Evolutionary conservation across 2,113 vertebrate species (phyloP).

Genomic region (Myotis yumanensis): DNA sequence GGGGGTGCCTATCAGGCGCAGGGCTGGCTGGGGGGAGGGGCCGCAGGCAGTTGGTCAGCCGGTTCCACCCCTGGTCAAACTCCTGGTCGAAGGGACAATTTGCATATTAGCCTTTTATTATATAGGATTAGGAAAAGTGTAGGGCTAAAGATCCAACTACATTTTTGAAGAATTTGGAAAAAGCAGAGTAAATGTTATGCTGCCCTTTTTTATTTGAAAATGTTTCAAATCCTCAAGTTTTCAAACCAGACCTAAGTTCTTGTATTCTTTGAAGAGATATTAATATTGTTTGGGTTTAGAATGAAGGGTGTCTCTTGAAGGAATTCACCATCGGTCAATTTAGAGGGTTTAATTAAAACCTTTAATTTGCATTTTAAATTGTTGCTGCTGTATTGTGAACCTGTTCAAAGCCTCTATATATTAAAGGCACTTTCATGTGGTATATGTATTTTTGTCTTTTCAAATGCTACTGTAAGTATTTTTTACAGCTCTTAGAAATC

Average conservation of each 20-base stretch:
- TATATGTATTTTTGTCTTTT: conserved; percentile 15
- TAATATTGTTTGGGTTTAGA: background rate
- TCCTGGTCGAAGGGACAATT: too few species aligned
- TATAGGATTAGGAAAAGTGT: background rate
- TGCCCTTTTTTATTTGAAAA: background rate
- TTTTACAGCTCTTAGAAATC: conserved; percentile 34
- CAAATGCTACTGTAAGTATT: background rate
- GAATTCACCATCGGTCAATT: background rate
- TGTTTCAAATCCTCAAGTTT: conserved; percentile 34
- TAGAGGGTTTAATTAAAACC: conserved; percentile 17
- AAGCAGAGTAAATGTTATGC: background rate
- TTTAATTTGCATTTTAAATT: background rate
- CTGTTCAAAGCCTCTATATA: background rate
- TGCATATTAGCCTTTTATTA: too few species aligned
- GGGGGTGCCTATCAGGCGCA: too few species aligned
- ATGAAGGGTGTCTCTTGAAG: background rate
- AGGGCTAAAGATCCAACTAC: background rate
- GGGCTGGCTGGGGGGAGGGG: too few species aligned
- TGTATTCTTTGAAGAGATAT: background rate
- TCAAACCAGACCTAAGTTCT: background rate
- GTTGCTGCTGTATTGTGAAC: background rate
- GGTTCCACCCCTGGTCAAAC: too few species aligned
- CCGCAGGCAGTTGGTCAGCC: too few species aligned
- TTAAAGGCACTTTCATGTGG: conserved; percentile 15
- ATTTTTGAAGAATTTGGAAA: conserved; percentile 21